Base-by-base conservation (phyloP, 2,113 vertebrate species). In the Erpornis zantholeuca region DNA sequence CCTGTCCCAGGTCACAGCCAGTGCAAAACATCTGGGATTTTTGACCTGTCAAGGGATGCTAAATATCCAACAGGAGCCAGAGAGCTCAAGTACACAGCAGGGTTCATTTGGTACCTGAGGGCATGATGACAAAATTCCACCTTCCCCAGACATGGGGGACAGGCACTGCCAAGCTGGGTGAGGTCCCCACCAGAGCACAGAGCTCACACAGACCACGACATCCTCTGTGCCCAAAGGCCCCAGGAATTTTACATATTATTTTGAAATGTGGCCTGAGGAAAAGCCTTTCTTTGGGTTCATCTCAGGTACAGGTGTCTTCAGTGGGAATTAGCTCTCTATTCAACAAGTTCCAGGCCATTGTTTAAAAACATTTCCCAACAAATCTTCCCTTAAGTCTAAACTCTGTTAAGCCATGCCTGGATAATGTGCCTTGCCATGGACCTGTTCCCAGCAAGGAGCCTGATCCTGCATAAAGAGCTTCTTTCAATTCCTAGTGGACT, bases 311-410 rank as follows among this genome's bases (percentile, higher is more conserved):
- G 36, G 15, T 53, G n/a, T 19, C 33, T 57, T 73, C 17, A 8
- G 27, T 7, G 10, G 63, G 68, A 83, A 70, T 80, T 76, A 61
- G 54, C 20, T 29, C 10, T 20, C 9, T 53, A 12, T 49, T 72
- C 36, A 29, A 5, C 0, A 0, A 12, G 8, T 68, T 17, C 87
- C 56, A 38, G 40, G 31, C 3, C 65, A 53, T 10, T 0, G 0
- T 69, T 72, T 60, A 25, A 52, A 93, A 85, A 42, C 33, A 52
- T 44, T 77, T 73, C 33, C 42, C 24, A 59, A 11, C 7, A 76
- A 80, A 31, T 20, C 42, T 56, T 40, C 53, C n/a, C 38, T 91
- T 15, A 64, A 87, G 31, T 25, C 61, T 66, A 12, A 80, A 33
- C 20, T 47, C 65, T 19, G 25, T 24, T 5, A 2, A 61, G 57